These are phyloP conservation scores for Leptestheria dahalacensis DNA, from an alignment of 1,140 invertebrate species.

Conservation along the genomic window DNA sequence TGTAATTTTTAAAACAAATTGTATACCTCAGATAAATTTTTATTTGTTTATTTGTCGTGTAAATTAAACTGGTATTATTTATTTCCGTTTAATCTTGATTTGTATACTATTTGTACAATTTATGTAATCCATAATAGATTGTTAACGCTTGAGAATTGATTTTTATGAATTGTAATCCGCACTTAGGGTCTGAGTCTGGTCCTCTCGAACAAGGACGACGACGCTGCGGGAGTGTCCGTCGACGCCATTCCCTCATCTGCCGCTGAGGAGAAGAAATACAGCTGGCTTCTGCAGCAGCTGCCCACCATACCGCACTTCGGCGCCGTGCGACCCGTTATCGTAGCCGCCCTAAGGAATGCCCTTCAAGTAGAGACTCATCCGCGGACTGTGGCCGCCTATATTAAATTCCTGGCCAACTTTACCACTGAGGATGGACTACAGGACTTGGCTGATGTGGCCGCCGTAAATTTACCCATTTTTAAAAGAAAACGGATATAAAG, in stretches of 20 bases:
- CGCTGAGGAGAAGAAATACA: constrained; percentile 1
- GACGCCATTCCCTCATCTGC: constrained; percentile 40
- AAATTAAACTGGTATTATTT: no score
- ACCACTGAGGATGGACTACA: constrained; percentile 45
- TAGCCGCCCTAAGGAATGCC: constrained; percentile 50
- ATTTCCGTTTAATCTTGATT: no score
- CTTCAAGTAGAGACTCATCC: constrained; percentile 83
- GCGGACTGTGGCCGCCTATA: constrained; percentile 68
- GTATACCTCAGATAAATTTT: no score
- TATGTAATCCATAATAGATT: no score
- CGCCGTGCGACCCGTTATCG: constrained; percentile 35
- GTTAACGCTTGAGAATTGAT: not conserved
- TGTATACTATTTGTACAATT: no score
- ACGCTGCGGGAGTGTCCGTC: constrained; percentile 48
- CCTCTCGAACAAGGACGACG: constrained; percentile 30
- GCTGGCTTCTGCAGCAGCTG: constrained; percentile 10
- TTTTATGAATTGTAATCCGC: not conserved
- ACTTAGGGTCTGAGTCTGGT: constrained; percentile 46
- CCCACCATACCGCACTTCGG: constrained; percentile 51
- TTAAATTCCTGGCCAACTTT: constrained; percentile 65
- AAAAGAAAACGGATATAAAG: not conserved
- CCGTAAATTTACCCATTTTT: constrained; percentile 27
- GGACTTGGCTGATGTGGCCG: constrained; percentile 31
- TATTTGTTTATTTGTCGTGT: no score
- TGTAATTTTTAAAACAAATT: no score